Percentiles rank a stretch among this genome's conserved stretches.
Evolutionary conservation across 1,140 invertebrate genomes (phyloP).

Genomic region (Copidosoma floridanum): DNA sequence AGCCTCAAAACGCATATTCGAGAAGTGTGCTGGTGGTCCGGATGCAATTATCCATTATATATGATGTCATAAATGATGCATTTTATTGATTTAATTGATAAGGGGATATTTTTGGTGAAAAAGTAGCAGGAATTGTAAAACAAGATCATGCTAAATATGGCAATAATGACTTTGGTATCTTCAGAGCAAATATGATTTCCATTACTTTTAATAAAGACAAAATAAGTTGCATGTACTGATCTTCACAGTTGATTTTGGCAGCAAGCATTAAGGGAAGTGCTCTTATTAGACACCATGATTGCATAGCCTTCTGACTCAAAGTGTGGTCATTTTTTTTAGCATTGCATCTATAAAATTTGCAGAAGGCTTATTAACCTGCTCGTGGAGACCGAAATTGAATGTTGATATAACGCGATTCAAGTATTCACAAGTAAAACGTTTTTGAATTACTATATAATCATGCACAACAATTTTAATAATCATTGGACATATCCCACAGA

Average conservation of each 20-base stretch:
- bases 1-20: slow-evolving; percentile 22
- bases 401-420: not conserved
- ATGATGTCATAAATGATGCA: slow-evolving; percentile 26
- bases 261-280: slow-evolving; percentile 23
- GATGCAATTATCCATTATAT: slow-evolving; percentile 20
- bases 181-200: no score
- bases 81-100: slow-evolving; percentile 26
- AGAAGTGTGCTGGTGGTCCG: slow-evolving; percentile 18
- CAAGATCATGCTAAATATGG: not conserved
- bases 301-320: slow-evolving; percentile 26
- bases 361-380: not conserved
- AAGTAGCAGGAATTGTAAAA: no score
- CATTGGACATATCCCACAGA: slow-evolving; percentile 31
- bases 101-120: no score
- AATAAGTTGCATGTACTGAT: slow-evolving; percentile 19
- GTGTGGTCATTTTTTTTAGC: not conserved
- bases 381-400: not conserved
- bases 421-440: not conserved
- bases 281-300: not conserved
- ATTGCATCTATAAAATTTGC: not conserved
- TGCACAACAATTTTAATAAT: slow-evolving; percentile 27
- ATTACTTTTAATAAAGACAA: not conserved
- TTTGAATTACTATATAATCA: slow-evolving; percentile 4
- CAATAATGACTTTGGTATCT: no score
- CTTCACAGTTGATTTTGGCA: slow-evolving; percentile 4